A percentile compares a stretch with the other conserved stretches of the same genome.
Conservation (phyloP, 2,113 vertebrate species). For the Alectura lathami region DNA sequence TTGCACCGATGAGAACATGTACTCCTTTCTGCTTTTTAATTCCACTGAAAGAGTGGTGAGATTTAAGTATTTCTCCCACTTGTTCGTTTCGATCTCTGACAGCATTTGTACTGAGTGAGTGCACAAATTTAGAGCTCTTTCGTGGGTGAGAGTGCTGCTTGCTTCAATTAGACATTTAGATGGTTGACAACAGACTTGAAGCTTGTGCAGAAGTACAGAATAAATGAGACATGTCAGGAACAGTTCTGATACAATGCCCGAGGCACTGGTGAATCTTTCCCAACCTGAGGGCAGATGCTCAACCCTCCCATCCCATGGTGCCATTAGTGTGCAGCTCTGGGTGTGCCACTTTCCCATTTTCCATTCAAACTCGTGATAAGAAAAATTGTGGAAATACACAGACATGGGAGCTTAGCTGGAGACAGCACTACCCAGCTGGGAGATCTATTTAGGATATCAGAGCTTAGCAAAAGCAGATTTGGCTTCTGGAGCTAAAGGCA, state of each 20-base stretch:
- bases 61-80: neutral
- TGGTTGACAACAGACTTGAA: neutral
- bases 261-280: neutral
- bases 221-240: neutral
- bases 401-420: too few relatives aligned
- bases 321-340: too few relatives aligned
- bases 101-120: neutral
- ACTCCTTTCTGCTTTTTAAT: neutral
- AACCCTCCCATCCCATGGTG: neutral
- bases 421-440: neutral
- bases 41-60: neutral
- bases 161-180: neutral
- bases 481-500: neutral
- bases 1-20: neutral
- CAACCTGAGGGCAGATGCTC: neutral
- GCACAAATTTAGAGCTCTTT: neutral
- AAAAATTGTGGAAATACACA: neutral
- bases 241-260: rapidly evolving
- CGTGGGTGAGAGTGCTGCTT: neutral
- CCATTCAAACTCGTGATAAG: neutral
- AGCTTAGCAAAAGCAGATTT: neutral
- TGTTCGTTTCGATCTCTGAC: conserved; percentile 21
- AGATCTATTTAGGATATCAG: neutral
- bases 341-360: neutral
- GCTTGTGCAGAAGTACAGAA: neutral